phyloP scores from a whole-genome alignment of 1,140 invertebrate species.

The Trialeurodes vaporariorum region DNA sequence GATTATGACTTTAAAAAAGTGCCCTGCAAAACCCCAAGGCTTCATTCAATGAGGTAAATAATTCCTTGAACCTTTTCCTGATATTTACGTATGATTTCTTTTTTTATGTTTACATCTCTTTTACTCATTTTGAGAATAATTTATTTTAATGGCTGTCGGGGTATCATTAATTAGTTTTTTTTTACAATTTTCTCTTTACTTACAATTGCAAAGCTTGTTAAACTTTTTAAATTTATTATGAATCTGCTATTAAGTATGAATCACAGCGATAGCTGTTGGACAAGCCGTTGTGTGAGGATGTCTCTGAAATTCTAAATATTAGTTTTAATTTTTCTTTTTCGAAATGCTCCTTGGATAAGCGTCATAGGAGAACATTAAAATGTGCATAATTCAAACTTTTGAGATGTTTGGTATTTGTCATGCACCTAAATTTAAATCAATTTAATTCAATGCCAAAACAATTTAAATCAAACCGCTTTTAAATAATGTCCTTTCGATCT shows the following conservation, averaged over 20 bases:
- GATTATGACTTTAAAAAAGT: background rate
- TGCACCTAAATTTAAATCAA: background rate
- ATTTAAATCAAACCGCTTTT: background rate
- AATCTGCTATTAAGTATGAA: background rate
- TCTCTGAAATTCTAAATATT: background rate
- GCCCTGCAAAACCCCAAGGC: background rate
- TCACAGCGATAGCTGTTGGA: background rate
- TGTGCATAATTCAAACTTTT: no score
- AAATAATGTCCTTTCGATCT: background rate
- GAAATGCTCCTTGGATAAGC: no score
- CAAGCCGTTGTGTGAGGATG: background rate
- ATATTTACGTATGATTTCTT: background rate
- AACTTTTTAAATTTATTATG: background rate
- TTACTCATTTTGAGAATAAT: no score
- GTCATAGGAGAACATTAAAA: no score
- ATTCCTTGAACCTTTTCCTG: background rate
- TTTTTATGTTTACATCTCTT: background rate
- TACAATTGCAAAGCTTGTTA: background rate
- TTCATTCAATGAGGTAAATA: background rate
- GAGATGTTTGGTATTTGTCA: background rate
- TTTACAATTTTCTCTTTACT: background rate
- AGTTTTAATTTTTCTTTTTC: background rate
- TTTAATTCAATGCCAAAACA: background rate
- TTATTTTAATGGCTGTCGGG: background rate
- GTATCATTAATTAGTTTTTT: slow-evolving; percentile 1